phyloP scores from a whole-genome alignment of 2,888 invertebrate species.

The Leucoma salicis region DNA sequence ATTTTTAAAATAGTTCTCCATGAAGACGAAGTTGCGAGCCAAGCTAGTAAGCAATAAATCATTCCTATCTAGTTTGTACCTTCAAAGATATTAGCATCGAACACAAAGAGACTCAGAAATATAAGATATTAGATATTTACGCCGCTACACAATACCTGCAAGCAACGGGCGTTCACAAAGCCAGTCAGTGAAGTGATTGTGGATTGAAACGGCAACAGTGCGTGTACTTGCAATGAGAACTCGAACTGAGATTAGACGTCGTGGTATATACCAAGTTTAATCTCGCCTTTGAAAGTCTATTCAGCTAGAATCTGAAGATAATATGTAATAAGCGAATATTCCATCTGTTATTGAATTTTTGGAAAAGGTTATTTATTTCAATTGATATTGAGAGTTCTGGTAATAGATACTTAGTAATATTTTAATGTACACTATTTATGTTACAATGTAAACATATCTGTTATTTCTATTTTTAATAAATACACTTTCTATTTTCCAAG shows the following conservation, averaged over 20 bases:
- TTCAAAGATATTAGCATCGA: background rate
- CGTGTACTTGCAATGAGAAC: slow-evolving; percentile 25
- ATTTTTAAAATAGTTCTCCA: too few species aligned
- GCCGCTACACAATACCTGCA: slow-evolving; percentile 13
- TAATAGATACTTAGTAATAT: too few species aligned
- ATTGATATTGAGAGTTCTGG: too few species aligned
- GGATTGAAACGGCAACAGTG: slow-evolving; percentile 15
- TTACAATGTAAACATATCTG: too few species aligned
- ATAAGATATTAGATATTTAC: slow-evolving; percentile 21
- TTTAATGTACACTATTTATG: too few species aligned
- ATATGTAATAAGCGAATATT: slow-evolving; percentile 10
- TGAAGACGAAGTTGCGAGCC: too few species aligned
- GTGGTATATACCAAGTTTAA: slow-evolving; percentile 17
- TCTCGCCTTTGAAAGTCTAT: slow-evolving; percentile 36
- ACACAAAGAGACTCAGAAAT: slow-evolving; percentile 2
- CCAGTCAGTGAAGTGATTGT: slow-evolving; percentile 7
- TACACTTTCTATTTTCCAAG: too few species aligned
- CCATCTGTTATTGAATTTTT: too few species aligned
- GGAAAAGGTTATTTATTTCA: too few species aligned
- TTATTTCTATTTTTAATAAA: too few species aligned
- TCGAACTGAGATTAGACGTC: slow-evolving; percentile 13
- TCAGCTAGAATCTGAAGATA: slow-evolving; percentile 23
- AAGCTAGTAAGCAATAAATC: too few species aligned
- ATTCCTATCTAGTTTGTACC: too few species aligned
- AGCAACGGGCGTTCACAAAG: slow-evolving; percentile 17